Base-by-base conservation (phyloP, 2,888 invertebrate species). In the Hartigia nigra region DNA sequence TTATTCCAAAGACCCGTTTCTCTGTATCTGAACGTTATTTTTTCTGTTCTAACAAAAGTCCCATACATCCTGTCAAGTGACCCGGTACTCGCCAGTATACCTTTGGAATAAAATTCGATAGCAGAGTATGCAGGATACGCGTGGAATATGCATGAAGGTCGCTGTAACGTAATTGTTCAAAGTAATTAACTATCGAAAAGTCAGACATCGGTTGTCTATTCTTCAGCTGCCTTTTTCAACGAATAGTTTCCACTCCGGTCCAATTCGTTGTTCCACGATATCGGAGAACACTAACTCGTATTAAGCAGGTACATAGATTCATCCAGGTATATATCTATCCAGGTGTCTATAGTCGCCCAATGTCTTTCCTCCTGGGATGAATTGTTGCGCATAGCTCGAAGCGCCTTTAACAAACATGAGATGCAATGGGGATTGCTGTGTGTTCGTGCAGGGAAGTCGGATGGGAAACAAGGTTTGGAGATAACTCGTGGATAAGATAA, bases 351-450 rank as follows among this genome's bases (percentile, higher is more conserved):
- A 55, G 55, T 55, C 55, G 9, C 55, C 55, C 55, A 23, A 23
- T 55, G 55, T 55, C 55, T 55, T 55, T 23, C 14, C 39, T 39
- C 14, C 39, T 23, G 55, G 55, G 55, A 55, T 55, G 23, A 9
- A 55, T 74, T 76, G 74, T 72, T 31, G 72, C 72, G 70, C 78
- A 77, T 74, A 77, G 74, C 36, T 55, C 55, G 23, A 55, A 55
- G 55, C 55, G 55, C 55, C 23, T 86, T 85, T 85, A 83, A 86
- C 83, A 86, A 84, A 86, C 86, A 86, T 83, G 86, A 84, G 83
- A 76, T 76, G 77, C 83, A 82, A 81, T 77, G 75, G 37, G 79
- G 78, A 74, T 81, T 70, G 79, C 77, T 76, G 80, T 34, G 72
- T 32, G 34, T 32, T 3, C 31, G 12, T 34, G 34, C 31, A 34